Percentiles rank a stretch among this genome's conserved stretches.
Evolutionary conservation across 2,113 vertebrate genomes (phyloP).

Genomic region (Onychorhynchus coronatus): DNA sequence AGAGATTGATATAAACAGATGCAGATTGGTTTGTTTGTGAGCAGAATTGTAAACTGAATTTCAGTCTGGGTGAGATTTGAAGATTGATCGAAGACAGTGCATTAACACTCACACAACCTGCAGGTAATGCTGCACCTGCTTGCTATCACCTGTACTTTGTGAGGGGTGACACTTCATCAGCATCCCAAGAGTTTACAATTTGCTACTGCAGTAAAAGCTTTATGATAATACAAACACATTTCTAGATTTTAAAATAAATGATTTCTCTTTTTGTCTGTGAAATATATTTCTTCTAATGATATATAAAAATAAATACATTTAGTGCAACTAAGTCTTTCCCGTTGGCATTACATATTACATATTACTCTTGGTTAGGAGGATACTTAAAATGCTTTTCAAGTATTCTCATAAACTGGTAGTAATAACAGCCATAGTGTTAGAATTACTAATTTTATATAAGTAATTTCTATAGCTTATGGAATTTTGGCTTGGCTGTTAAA

Average conservation of each 20-base stretch:
- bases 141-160: fast-evolving
- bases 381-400: not conserved
- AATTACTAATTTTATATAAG: not conserved
- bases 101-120: not conserved
- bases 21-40: not conserved
- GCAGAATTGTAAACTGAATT: not conserved
- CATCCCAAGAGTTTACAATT: not conserved
- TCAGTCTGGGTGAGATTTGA: not conserved
- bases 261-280: not conserved
- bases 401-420: not conserved
- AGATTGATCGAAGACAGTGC: fast-evolving
- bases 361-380: not conserved
- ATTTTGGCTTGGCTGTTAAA: not conserved
- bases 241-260: not conserved
- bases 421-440: not conserved
- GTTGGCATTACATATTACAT: fast-evolving
- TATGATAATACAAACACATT: not conserved
- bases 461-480: not conserved
- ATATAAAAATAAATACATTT: not conserved
- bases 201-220: not conserved
- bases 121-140: not conserved
- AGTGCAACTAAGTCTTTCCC: not conserved
- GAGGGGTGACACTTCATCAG: not conserved
- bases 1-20: not conserved
- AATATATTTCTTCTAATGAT: not conserved